These are phyloP conservation scores for Tachina lurida DNA, from an alignment of 2,888 invertebrate genomes.

Conservation along the genomic window DNA sequence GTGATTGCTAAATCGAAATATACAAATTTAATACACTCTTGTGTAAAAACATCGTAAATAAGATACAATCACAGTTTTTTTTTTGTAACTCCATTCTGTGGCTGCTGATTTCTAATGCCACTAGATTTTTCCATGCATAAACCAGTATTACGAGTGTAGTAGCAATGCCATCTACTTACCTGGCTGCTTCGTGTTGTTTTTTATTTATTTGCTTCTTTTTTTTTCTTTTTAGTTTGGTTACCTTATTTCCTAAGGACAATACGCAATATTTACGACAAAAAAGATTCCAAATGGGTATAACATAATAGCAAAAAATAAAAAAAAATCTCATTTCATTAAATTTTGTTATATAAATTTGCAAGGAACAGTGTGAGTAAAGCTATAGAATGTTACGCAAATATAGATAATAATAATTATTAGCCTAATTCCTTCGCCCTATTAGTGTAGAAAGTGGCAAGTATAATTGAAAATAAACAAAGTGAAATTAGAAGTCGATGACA, in stretches of 20 bases:
- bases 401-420: no score
- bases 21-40: slow-evolving; percentile 73
- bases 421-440: no score
- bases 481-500: no score
- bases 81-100: slow-evolving; percentile 1
- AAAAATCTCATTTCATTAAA: slow-evolving; percentile 60
- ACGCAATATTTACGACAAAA: slow-evolving; percentile 68
- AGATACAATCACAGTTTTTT: slow-evolving; percentile 63
- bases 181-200: slow-evolving; percentile 41
- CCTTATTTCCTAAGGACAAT: slow-evolving; percentile 60
- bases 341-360: slow-evolving; percentile 55
- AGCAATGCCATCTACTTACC: slow-evolving; percentile 34
- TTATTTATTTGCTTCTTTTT: slow-evolving; percentile 34
- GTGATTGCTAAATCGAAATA: slow-evolving; percentile 69
- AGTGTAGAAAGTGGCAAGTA: no score
- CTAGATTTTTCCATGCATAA: slow-evolving; percentile 38
- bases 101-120: slow-evolving; percentile 57
- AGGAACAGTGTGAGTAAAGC: slow-evolving; percentile 41
- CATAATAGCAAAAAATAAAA: slow-evolving; percentile 22
- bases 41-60: slow-evolving; percentile 71
- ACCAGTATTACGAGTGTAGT: neutral
- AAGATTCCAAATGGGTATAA: slow-evolving; percentile 38
- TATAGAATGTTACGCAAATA: no score
- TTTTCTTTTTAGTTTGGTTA: slow-evolving; percentile 30
- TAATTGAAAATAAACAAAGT: no score